Conservation (phyloP, 2,797 vertebrate genomes). For the Ctenopoma multispine region DNA sequence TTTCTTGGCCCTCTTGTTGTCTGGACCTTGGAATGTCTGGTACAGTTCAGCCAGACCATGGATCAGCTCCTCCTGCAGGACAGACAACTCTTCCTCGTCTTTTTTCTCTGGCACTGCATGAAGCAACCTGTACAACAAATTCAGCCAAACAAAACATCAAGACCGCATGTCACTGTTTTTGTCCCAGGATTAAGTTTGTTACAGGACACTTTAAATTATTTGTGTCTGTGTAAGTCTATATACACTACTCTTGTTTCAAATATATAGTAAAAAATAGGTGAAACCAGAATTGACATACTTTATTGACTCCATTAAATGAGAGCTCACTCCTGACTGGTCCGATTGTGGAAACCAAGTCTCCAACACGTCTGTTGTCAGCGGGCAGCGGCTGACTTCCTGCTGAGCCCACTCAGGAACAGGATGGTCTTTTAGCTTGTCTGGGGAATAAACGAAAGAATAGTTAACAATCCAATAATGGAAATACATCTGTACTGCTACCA, state of each 20-base stretch:
- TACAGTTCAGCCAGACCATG: slow-evolving; percentile 88
- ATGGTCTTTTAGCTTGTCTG: slow-evolving; percentile 49
- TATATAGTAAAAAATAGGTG: not conserved
- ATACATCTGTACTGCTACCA: no score
- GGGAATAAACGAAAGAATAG: slow-evolving; percentile 12
- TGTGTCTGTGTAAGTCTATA: not conserved
- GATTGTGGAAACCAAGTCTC: slow-evolving; percentile 92
- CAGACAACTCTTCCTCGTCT: slow-evolving; percentile 70
- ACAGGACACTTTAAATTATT: not conserved
- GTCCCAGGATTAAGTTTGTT: not conserved
- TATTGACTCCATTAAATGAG: slow-evolving; percentile 93
- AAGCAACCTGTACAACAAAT: slow-evolving; percentile 81
- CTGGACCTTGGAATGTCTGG: slow-evolving; percentile 78
- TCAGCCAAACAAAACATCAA: not conserved
- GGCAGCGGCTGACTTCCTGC: slow-evolving; percentile 81
- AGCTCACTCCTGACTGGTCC: slow-evolving; percentile 89
- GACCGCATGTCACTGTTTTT: not conserved
- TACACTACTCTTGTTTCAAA: not conserved
- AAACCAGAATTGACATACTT: slow-evolving; percentile 79
- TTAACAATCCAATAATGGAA: not conserved
- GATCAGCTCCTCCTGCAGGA: slow-evolving; percentile 84
- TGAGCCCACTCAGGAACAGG: slow-evolving; percentile 89
- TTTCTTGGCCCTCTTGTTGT: slow-evolving; percentile 81
- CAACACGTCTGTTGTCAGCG: slow-evolving; percentile 74
- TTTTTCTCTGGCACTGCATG: slow-evolving; percentile 78